Evolutionary conservation across 2,797 vertebrate species (phyloP).

Genomic region (Macrochelys suwanniensis): DNA sequence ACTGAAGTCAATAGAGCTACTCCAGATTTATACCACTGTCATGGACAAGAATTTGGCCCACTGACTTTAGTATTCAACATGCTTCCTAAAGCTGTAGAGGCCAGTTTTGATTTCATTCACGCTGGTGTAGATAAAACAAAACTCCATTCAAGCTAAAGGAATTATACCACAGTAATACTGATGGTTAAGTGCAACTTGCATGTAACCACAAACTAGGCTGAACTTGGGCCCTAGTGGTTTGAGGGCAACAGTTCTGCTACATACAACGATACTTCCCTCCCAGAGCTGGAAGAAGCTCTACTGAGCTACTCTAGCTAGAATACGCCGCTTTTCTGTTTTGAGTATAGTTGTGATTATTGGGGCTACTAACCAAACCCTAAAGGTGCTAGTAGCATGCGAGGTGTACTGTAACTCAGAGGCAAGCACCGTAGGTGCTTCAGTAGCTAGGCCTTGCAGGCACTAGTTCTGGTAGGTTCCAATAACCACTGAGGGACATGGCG

Average conservation of each 20-base stretch:
- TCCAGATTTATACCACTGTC: background rate
- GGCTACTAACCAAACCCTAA: background rate
- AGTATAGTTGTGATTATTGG: slow-evolving; percentile 37
- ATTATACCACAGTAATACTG: slow-evolving; percentile 17
- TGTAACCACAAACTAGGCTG: slow-evolving; percentile 44
- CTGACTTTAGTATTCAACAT: background rate
- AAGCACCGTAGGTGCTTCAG: too few relatives aligned
- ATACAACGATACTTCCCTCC: slow-evolving; percentile 28
- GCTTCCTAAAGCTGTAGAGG: background rate
- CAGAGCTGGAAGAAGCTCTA: slow-evolving; percentile 28
- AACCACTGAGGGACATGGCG: too few relatives aligned
- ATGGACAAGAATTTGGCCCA: background rate
- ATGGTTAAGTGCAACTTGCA: background rate
- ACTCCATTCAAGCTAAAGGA: slow-evolving; percentile 2
- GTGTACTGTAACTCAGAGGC: too few relatives aligned
- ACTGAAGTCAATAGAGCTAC: background rate
- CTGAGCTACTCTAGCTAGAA: background rate
- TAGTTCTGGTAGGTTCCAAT: too few relatives aligned
- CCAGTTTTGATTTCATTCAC: slow-evolving; percentile 5
- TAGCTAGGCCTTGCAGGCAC: too few relatives aligned
- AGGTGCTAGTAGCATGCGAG: too few relatives aligned
- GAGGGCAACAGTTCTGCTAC: slow-evolving; percentile 41
- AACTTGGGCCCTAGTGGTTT: background rate
- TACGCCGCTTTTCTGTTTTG: background rate
- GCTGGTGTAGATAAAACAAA: slow-evolving; percentile 23